These are phyloP conservation scores for Oxyura jamaicensis DNA, from an alignment of 2,113 vertebrate genomes.

Conservation along the genomic window DNA sequence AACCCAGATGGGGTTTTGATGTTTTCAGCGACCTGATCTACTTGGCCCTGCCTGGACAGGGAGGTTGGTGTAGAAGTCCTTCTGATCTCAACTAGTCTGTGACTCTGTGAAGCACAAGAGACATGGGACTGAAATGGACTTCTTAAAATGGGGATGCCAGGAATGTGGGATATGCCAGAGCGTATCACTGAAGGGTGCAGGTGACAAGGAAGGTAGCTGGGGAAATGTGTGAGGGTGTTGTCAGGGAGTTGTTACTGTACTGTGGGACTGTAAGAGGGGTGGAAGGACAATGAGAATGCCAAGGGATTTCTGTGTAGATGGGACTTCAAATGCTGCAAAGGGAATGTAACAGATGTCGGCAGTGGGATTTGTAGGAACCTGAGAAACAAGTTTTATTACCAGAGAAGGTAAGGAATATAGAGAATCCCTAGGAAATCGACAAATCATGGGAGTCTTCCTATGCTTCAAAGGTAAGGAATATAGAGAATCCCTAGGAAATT, in stretches of 20 bases:
- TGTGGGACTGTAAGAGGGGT: neutral
- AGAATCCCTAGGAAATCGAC: neutral
- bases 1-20: neutral
- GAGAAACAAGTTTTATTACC: neutral
- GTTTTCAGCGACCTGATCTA: neutral
- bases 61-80: neutral
- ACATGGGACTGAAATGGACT: neutral
- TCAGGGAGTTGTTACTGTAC: neutral
- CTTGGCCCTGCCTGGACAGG: neutral
- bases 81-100: neutral
- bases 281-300: neutral
- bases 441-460: neutral
- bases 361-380: neutral
- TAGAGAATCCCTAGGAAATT: neutral
- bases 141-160: fast-evolving
- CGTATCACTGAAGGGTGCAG: fast-evolving
- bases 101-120: neutral
- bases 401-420: neutral
- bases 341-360: neutral
- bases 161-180: fast-evolving
- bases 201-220: neutral
- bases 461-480: neutral
- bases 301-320: neutral
- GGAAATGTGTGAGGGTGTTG: neutral
- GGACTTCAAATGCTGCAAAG: neutral